phyloP scores from a whole-genome alignment of 2,888 invertebrate genomes.

The Biston betularia region DNA sequence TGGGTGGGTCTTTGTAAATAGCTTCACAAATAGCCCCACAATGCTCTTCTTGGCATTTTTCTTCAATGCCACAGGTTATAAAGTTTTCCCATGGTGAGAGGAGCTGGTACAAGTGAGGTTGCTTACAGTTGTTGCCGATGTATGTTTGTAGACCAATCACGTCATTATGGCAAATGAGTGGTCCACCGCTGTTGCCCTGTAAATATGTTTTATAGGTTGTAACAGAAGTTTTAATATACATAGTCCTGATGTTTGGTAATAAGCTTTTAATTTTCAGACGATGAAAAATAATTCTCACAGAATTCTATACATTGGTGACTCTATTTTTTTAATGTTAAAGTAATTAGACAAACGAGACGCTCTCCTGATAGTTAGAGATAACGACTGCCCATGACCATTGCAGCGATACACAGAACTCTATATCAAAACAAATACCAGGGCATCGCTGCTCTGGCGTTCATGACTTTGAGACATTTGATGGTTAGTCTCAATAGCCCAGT shows the following conservation, averaged over 20 bases:
- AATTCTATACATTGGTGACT: not conserved
- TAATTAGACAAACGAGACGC: too few species aligned
- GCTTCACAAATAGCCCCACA: conserved; percentile 63
- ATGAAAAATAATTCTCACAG: not conserved
- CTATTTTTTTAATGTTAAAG: too few species aligned
- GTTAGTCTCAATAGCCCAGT: too few species aligned
- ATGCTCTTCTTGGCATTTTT: conserved; percentile 62
- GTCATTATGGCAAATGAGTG: conserved; percentile 70
- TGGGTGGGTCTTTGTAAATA: conserved; percentile 62
- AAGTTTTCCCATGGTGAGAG: conserved; percentile 69
- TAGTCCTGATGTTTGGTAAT: not conserved
- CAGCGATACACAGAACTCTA: too few species aligned
- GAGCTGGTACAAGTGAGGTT: conserved; percentile 72
- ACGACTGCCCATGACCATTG: too few species aligned
- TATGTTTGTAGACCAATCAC: conserved; percentile 75
- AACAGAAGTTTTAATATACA: not conserved
- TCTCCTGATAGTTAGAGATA: too few species aligned
- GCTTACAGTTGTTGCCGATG: conserved; percentile 66
- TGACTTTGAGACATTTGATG: too few species aligned
- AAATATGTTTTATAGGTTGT: conserved; percentile 21
- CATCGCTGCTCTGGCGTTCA: too few species aligned
- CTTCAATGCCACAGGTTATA: conserved; percentile 66
- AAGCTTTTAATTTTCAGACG: not conserved
- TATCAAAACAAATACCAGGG: too few species aligned
- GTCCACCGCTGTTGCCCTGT: conserved; percentile 78